Evolutionary conservation across 2,113 vertebrate species (phyloP), one percentile per base, ranked within the genome.

Genomic region (Stercorarius parasiticus): DNA sequence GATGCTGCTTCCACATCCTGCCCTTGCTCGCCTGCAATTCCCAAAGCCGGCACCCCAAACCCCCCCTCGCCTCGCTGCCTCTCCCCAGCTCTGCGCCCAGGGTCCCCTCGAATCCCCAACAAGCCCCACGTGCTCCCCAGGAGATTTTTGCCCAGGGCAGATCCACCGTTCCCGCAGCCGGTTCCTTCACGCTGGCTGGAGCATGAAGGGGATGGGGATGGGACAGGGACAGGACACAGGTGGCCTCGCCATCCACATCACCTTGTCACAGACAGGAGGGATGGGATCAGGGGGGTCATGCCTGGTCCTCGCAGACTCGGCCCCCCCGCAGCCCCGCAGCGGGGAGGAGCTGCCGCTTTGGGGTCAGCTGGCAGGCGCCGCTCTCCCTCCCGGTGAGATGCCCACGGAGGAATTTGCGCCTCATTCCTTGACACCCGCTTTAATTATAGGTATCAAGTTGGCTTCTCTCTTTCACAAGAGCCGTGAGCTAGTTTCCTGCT

Each of bases 401-500:
- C 70, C 88, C 76, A 27, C 50, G n/a, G 61, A 91, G 93, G 95
- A 96, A 97, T 97, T 27, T 34, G 77, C 70, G 23, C 76, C 86
- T 92, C 94, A 91, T 80, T 92, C 92, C 86, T 86, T 92, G 86
- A 96, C 94, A 96, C 88, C 86, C 2, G 84, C 83, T 93, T 79
- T 97, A 96, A 97, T 97, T 94, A 94, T 2, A 96, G 94, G 93
- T 91, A 55, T 89, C 34, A 1, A 27, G 70, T 1, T 19, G 2
- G 82, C 65, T 83, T 69, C 62, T 56, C 78, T 89, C 94, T 97
- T 95, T 93, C 90, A 76, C 94, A 97, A 96, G 94, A 93, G 83
- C 92, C n/a, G 0, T 82, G 86, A 77, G 71, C 73, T n/a, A 55
- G 84, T 52, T 87, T 87, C 94, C 90, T 61, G 88, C 89, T 96